Evolutionary conservation across 2,888 invertebrate species (phyloP).

Genomic region (Sturmia bella): DNA sequence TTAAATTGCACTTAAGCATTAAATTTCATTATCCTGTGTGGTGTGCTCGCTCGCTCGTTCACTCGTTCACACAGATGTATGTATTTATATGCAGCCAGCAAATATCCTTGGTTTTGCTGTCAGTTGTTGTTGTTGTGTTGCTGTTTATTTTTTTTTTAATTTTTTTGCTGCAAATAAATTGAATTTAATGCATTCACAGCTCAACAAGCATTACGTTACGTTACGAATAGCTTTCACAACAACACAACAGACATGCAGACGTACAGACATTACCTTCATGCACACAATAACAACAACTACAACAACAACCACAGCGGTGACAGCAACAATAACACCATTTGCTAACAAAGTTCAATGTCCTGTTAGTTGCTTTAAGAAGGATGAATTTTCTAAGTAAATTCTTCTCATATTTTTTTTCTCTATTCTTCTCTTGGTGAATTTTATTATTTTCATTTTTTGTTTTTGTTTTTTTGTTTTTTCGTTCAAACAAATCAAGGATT

Average conservation of each 20-base stretch:
- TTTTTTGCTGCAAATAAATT: conserved; percentile 58
- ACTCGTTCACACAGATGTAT: too few species aligned
- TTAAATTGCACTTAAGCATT: conserved; percentile 69
- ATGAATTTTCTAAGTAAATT: conserved; percentile 60
- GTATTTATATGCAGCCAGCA: not conserved
- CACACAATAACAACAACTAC: too few species aligned
- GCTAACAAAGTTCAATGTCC: conserved; percentile 67
- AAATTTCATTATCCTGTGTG: conserved; percentile 66
- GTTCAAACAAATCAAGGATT: conserved; percentile 45
- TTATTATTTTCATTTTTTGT: not conserved
- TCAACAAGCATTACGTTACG: conserved; percentile 62
- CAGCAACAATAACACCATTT: conserved; percentile 28
- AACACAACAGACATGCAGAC: not conserved
- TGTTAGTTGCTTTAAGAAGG: conserved; percentile 51
- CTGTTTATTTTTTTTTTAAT: conserved; percentile 1
- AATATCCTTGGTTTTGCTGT: not conserved
- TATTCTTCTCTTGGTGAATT: conserved; percentile 25
- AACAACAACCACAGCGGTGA: not conserved
- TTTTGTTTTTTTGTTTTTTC: not conserved
- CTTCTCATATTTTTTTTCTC: conserved; percentile 18
- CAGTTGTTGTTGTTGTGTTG: not conserved
- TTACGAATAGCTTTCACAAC: conserved; percentile 21
- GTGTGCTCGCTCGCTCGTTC: not conserved
- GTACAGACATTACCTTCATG: conserved; percentile 18
- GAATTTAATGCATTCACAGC: conserved; percentile 67